Evolutionary conservation across 2,888 invertebrate genomes (phyloP).

Genomic region (Leptopilina myrica): DNA sequence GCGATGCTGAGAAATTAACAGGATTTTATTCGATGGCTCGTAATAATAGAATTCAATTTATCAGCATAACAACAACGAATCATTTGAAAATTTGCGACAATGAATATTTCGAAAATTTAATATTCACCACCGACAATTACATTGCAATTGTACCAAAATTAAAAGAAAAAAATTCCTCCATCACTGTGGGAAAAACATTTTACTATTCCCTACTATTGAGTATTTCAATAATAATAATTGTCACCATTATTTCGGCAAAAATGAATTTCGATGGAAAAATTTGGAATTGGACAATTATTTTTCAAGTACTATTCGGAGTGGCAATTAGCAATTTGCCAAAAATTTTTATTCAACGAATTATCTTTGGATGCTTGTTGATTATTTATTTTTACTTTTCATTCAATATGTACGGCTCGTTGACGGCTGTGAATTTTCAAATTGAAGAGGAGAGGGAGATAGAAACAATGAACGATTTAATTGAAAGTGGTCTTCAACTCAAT

Average conservation of each 20-base stretch:
- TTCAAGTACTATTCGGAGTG: neutral
- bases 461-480: neutral
- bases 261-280: neutral
- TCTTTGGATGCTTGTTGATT: neutral
- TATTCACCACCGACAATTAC: neutral
- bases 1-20: neutral
- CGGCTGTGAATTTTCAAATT: neutral
- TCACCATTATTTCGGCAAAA: neutral
- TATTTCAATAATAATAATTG: too few relatives aligned
- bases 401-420: neutral
- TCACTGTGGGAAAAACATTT: neutral
- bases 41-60: neutral
- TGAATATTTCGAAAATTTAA: neutral
- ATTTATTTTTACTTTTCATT: neutral
- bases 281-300: neutral
- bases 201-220: neutral
- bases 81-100: too few relatives aligned
- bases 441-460: neutral
- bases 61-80: neutral
- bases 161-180: neutral
- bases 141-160: neutral
- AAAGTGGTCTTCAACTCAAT: neutral
- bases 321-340: neutral
- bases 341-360: neutral
- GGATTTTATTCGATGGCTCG: neutral